phyloP scores from a whole-genome alignment of 2,113 vertebrate genomes.

The Daphoenositta chrysoptera region DNA sequence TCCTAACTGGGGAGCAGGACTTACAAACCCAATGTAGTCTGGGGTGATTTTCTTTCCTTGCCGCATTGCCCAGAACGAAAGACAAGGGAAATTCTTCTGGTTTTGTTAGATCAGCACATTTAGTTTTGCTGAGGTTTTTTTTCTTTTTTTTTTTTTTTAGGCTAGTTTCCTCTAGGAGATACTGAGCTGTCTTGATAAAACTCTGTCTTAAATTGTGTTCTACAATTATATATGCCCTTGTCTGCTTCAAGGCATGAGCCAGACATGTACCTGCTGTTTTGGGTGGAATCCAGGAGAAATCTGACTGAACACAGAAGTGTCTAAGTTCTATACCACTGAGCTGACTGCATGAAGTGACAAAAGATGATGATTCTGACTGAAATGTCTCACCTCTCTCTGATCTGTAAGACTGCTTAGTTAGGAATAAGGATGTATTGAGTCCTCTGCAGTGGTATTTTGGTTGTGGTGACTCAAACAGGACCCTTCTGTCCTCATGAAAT shows the following conservation, averaged over 20 bases:
- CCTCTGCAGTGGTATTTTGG: neutral
- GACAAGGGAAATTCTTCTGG: neutral
- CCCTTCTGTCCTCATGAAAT: neutral
- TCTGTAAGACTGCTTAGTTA: neutral
- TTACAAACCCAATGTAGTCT: neutral
- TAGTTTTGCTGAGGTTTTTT: neutral
- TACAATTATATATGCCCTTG: neutral
- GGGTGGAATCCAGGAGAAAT: neutral
- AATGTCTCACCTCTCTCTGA: neutral
- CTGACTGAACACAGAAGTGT: neutral
- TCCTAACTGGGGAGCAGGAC: neutral
- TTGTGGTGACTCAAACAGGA: neutral
- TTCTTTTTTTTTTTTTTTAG: neutral
- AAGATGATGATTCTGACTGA: neutral
- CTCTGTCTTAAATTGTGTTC: neutral
- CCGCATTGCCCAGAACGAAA: neutral
- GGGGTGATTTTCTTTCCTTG: neutral
- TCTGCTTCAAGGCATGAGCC: neutral
- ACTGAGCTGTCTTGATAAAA: neutral
- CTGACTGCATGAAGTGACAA: neutral
- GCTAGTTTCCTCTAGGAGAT: neutral
- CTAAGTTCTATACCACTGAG: neutral
- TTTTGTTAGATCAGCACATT: neutral
- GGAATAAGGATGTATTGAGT: neutral
- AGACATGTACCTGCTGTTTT: neutral